These are phyloP conservation scores for Lota lota DNA, from an alignment of 2,113 vertebrate genomes.

Conservation along the genomic window DNA sequence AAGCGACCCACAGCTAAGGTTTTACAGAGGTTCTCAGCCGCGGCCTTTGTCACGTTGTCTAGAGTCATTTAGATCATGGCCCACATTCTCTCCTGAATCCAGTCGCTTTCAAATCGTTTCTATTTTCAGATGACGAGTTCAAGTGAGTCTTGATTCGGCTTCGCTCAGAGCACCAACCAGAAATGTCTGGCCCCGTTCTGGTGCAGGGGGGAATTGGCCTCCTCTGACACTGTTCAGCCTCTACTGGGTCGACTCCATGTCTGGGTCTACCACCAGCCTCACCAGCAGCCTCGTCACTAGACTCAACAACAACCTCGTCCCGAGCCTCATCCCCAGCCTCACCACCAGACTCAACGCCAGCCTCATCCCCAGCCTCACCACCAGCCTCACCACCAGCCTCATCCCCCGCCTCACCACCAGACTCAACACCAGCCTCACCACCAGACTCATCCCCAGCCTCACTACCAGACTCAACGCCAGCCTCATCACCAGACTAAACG, in stretches of 20 bases:
- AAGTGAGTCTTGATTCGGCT: conserved; percentile 53
- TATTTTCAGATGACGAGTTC: conserved; percentile 47
- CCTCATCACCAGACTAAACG: conserved; percentile 17
- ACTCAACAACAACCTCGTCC: conserved; percentile 1
- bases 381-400: neutral
- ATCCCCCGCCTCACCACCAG: neutral
- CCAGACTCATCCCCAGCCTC: conserved; percentile 38
- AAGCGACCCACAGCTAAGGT: neutral
- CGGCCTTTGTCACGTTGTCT: conserved; percentile 37
- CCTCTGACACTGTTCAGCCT: conserved; percentile 44
- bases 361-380: conserved; percentile 18
- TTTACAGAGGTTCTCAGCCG: neutral
- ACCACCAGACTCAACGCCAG: conserved; percentile 19
- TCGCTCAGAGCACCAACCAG: conserved; percentile 43
- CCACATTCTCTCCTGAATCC: conserved; percentile 45
- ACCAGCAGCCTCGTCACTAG: conserved; percentile 27
- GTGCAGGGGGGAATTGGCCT: conserved; percentile 49
- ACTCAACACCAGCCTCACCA: neutral
- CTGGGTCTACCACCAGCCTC: conserved; percentile 29
- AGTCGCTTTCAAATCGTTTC: conserved; percentile 37
- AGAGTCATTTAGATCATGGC: conserved; percentile 31
- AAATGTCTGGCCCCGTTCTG: conserved; percentile 60
- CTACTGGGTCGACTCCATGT: conserved; percentile 35
- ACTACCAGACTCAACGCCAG: conserved; percentile 18
- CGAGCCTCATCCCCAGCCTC: conserved; percentile 38